Conservation (phyloP, 1,140 invertebrate species). For the Leucophenga varia region DNA sequence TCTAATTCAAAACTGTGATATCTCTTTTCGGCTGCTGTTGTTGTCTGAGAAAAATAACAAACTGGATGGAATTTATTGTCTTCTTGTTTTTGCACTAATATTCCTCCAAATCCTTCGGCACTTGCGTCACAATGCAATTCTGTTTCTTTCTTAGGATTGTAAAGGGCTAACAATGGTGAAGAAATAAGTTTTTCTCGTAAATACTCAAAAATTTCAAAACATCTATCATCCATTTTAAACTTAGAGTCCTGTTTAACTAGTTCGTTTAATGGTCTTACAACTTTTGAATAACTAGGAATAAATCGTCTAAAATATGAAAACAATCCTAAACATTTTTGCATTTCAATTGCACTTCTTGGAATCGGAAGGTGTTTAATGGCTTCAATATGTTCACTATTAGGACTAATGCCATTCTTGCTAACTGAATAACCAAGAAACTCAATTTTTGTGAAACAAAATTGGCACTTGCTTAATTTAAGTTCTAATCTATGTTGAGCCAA, state of each 20-base stretch:
- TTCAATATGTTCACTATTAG: not conserved
- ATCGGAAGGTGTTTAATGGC: not conserved
- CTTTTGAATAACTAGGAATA: not conserved
- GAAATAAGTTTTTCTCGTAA: not conserved
- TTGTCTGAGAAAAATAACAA: slow-evolving; percentile 3
- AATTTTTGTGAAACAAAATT: too few species aligned
- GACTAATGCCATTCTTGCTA: too few species aligned
- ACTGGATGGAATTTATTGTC: slow-evolving; percentile 1
- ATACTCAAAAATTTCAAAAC: not conserved
- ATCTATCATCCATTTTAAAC: not conserved
- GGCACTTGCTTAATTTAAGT: not conserved
- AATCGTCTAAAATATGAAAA: not conserved
- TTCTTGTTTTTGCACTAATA: not conserved
- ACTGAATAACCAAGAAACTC: too few species aligned
- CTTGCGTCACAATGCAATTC: too few species aligned
- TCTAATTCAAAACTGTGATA: too few species aligned
- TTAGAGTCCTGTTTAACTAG: not conserved
- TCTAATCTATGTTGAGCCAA: not conserved
- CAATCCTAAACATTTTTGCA: not conserved
- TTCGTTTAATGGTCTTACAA: not conserved
- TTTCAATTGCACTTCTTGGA: not conserved
- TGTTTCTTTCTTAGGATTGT: not conserved
- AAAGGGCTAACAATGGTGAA: not conserved
- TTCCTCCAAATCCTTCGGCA: not conserved
- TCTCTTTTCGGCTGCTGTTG: not conserved